Evolutionary conservation across 2,888 invertebrate genomes (phyloP).

Genomic region (Polydrusus pterygomalis): DNA sequence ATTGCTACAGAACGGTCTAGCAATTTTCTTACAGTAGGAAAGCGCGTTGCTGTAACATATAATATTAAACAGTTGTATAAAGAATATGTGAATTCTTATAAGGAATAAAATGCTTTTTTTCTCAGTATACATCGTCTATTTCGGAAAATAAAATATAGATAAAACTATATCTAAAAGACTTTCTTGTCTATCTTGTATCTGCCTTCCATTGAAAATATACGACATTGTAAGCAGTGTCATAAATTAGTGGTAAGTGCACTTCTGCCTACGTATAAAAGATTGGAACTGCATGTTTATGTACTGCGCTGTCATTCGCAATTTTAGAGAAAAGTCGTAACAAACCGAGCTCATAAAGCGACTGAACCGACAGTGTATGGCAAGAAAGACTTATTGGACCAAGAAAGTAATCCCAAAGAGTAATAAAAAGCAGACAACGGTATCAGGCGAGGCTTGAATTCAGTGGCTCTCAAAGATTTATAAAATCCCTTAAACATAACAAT

Average conservation of each 20-base stretch:
- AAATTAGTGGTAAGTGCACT: conserved; percentile 54
- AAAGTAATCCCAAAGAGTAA: conserved; percentile 67
- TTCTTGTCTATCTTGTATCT: conserved; percentile 43
- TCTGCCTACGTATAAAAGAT: conserved; percentile 59
- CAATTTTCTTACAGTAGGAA: no score
- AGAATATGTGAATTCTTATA: no score
- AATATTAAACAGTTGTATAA: no score
- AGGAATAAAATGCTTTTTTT: no score
- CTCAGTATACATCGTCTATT: no score
- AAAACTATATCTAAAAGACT: conserved; percentile 31
- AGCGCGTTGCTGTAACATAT: no score
- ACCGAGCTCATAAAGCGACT: conserved; percentile 60
- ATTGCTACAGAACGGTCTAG: no score
- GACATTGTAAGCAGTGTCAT: conserved; percentile 50
- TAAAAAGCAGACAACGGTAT: conserved; percentile 66
- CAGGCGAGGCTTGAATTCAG: conserved; percentile 63
- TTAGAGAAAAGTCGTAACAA: conserved; percentile 60
- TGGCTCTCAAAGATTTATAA: conserved; percentile 65
- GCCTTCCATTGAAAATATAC: conserved; percentile 50
- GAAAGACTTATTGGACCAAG: conserved; percentile 60
- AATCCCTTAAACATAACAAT: conserved; percentile 70
- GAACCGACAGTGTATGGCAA: conserved; percentile 53
- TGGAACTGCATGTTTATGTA: conserved; percentile 62
- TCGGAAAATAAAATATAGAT: no score
- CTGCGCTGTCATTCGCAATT: conserved; percentile 63